These are phyloP conservation scores for Drosophila repletoides DNA, from an alignment of 1,140 invertebrate species.

Conservation along the genomic window DNA sequence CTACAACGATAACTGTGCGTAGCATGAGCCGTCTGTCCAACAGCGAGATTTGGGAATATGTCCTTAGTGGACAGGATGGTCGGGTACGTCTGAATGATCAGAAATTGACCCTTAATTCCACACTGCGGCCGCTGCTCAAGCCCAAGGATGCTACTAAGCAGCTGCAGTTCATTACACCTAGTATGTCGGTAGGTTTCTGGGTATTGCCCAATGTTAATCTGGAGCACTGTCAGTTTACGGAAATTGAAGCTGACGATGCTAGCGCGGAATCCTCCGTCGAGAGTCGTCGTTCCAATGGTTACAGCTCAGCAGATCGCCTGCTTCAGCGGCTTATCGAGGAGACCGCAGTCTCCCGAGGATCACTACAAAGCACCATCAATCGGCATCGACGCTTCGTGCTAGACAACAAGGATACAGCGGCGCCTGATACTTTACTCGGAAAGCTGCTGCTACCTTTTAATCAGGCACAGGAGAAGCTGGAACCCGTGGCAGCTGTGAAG, in stretches of 20 bases:
- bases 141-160: slow-evolving; percentile 44
- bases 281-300: slow-evolving; percentile 22
- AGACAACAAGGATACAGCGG: slow-evolving; percentile 39
- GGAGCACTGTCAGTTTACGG: slow-evolving; percentile 75
- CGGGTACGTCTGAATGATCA: slow-evolving; percentile 61
- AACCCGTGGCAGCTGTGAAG: slow-evolving; percentile 14
- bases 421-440: slow-evolving; percentile 21
- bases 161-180: slow-evolving; percentile 65
- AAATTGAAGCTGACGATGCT: slow-evolving; percentile 51
- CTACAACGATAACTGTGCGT: slow-evolving; percentile 56
- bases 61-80: slow-evolving; percentile 52
- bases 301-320: slow-evolving; percentile 69
- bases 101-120: slow-evolving; percentile 54
- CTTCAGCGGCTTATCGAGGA: slow-evolving; percentile 74
- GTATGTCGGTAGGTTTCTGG: slow-evolving; percentile 77
- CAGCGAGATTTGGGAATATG: slow-evolving; percentile 74
- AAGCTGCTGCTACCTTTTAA: slow-evolving; percentile 46
- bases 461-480: neutral
- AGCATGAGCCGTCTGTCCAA: slow-evolving; percentile 52
- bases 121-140: slow-evolving; percentile 58
- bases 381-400: slow-evolving; percentile 61
- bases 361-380: slow-evolving; percentile 46
- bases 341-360: slow-evolving; percentile 51
- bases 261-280: slow-evolving; percentile 35
- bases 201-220: slow-evolving; percentile 68